A percentile compares a stretch with the other conserved stretches of the same genome.
Evolutionary conservation across 2,113 vertebrate species (phyloP).

Genomic region (Protobothrops flavoviridis): DNA sequence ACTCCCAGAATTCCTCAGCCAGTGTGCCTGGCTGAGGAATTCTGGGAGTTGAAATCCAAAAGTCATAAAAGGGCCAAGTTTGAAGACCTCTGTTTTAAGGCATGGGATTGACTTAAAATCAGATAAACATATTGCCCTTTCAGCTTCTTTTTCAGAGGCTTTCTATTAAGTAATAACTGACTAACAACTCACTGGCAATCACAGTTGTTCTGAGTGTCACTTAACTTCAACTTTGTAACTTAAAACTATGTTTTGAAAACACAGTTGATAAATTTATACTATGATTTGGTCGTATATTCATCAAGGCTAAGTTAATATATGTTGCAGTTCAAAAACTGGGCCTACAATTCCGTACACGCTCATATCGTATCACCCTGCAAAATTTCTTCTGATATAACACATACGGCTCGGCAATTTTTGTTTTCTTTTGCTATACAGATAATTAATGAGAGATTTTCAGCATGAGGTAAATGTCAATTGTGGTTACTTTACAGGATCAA

Average conservation of each 20-base stretch:
- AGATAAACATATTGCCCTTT: background rate
- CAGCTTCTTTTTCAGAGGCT: background rate
- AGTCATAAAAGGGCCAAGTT: too few relatives aligned
- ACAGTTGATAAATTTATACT: accelerated
- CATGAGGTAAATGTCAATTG: slow-evolving; percentile 51
- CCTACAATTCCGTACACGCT: accelerated
- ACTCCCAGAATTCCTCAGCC: too few relatives aligned
- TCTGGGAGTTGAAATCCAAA: too few relatives aligned
- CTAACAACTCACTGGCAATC: background rate
- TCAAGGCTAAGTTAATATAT: accelerated
- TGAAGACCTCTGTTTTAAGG: too few relatives aligned
- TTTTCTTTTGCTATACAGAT: slow-evolving; percentile 4
- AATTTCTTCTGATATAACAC: accelerated
- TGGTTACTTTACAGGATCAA: slow-evolving; percentile 41
- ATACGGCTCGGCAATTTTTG: accelerated
- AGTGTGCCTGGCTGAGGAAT: too few relatives aligned
- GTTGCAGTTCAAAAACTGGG: background rate
- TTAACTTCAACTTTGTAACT: background rate
- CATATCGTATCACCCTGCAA: accelerated
- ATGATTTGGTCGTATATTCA: accelerated
- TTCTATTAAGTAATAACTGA: background rate
- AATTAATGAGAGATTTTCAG: slow-evolving; percentile 34
- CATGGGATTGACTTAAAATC: background rate
- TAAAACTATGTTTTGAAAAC: accelerated
- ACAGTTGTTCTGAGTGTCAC: background rate